A percentile compares a stretch with the other conserved stretches of the same genome.
phyloP scores from a whole-genome alignment of 2,888 invertebrate species.

The Epirrhoe tristata region DNA sequence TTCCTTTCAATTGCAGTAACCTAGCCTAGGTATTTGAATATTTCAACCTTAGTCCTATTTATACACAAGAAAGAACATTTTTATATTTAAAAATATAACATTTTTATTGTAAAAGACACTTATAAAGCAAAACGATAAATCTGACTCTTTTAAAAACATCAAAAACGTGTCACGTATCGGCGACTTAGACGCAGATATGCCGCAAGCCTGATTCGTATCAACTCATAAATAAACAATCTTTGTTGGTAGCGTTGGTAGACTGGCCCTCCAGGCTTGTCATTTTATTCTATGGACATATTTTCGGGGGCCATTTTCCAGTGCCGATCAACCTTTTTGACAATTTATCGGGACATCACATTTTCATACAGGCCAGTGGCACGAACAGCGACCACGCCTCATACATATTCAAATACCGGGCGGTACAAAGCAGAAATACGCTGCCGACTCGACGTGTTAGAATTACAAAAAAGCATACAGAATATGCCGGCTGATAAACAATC shows the following conservation, averaged over 20 bases:
- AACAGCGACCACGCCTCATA: constrained; percentile 73
- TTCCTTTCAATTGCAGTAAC: constrained; percentile 23
- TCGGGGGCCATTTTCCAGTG: constrained; percentile 73
- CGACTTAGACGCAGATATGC: constrained; percentile 38
- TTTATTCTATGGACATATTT: constrained; percentile 65
- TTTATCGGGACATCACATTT: constrained; percentile 83
- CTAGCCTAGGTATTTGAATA: constrained; percentile 15
- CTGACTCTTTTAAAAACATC: constrained; percentile 37
- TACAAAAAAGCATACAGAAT: constrained; percentile 72
- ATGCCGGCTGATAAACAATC: constrained; percentile 67
- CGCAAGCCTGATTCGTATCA: constrained; percentile 44
- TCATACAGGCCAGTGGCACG: constrained; percentile 77
- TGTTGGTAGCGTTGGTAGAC: constrained; percentile 48
- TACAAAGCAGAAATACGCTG: constrained; percentile 79
- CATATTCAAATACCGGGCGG: constrained; percentile 80
- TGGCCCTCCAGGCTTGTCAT: constrained; percentile 59
- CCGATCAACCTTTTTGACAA: constrained; percentile 83
- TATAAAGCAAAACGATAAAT: constrained; percentile 15
- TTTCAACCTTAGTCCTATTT: neutral
- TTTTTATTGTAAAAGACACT: constrained; percentile 12
- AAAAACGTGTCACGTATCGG: constrained; percentile 41
- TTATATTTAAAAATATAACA: neutral
- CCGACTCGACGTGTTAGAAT: constrained; percentile 75
- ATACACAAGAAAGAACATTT: neutral
- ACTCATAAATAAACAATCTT: constrained; percentile 64